Evolutionary conservation across 2,888 invertebrate genomes (phyloP).

Genomic region (Hypselothyrea guttata): DNA sequence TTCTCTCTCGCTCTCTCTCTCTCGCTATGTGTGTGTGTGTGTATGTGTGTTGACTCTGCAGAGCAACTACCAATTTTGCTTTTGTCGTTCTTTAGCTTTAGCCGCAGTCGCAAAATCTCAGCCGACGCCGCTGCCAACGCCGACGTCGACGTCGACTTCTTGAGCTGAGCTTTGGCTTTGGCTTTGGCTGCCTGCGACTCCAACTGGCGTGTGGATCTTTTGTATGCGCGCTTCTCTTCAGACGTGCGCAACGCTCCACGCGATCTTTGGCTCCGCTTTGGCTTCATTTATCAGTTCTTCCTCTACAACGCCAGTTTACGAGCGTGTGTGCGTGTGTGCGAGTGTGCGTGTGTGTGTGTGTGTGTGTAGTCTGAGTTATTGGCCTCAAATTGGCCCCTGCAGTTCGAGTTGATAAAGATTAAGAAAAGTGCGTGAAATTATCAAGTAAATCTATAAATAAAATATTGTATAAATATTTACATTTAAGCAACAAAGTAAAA

Average conservation of each 20-base stretch:
- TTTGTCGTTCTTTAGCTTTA: slow-evolving; percentile 45
- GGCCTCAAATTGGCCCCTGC: slow-evolving; percentile 51
- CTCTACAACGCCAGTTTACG: slow-evolving; percentile 18
- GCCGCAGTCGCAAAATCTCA: slow-evolving; percentile 13
- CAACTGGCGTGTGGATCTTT: slow-evolving; percentile 70
- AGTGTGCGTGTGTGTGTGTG: slow-evolving; percentile 29
- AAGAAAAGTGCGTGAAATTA: slow-evolving; percentile 7
- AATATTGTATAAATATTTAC: background rate
- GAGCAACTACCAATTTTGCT: slow-evolving; percentile 57
- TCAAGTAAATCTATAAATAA: background rate
- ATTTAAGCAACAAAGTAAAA: slow-evolving; percentile 8
- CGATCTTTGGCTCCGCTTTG: slow-evolving; percentile 65
- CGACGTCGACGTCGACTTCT: slow-evolving; percentile 23
- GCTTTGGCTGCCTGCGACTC: too few species aligned
- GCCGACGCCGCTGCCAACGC: slow-evolving; percentile 18
- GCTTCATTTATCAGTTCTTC: slow-evolving; percentile 35
- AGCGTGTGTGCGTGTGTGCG: slow-evolving; percentile 21
- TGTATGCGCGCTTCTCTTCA: slow-evolving; percentile 71
- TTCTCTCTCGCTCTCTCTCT: too few species aligned
- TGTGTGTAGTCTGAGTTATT: slow-evolving; percentile 45
- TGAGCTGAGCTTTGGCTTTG: slow-evolving; percentile 50
- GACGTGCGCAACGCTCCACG: slow-evolving; percentile 71
- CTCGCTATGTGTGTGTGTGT: slow-evolving; percentile 14
- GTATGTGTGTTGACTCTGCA: slow-evolving; percentile 24
- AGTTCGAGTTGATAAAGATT: slow-evolving; percentile 18